Evolutionary conservation across 2,113 vertebrate species (phyloP).

Genomic region (Catharus bicknelli): DNA sequence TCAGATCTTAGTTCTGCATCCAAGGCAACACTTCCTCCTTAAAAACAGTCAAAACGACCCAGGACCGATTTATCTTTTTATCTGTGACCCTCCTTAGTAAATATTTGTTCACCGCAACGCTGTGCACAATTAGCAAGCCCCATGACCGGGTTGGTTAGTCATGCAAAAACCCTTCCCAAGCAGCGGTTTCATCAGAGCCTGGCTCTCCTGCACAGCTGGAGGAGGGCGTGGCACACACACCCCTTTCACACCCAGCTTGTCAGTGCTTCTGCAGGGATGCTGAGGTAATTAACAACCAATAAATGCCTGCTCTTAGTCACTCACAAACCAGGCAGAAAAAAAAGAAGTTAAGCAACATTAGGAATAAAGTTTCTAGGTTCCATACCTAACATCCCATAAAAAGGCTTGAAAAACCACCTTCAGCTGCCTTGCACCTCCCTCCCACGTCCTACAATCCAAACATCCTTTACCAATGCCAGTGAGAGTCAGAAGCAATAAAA

Average conservation of each 20-base stretch:
- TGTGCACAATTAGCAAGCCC: not conserved
- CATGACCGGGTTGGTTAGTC: not conserved
- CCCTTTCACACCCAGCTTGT: not conserved
- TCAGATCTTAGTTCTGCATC: not conserved
- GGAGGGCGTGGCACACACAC: rapidly evolving
- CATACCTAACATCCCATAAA: no score
- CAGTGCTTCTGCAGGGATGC: not conserved
- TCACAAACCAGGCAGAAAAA: not conserved
- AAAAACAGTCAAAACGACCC: rapidly evolving
- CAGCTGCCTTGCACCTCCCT: not conserved
- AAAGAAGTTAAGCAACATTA: not conserved
- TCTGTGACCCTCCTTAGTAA: not conserved
- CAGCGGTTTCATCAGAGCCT: not conserved
- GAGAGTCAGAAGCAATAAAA: not conserved
- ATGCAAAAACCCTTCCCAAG: not conserved
- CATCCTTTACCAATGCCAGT: no score
- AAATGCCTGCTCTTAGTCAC: rapidly evolving
- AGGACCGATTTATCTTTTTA: rapidly evolving
- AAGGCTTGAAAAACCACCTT: not conserved
- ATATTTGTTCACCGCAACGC: rapidly evolving
- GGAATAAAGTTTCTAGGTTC: not conserved
- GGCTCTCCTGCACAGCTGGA: not conserved
- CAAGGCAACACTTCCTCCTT: not conserved
- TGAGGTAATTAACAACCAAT: not conserved
- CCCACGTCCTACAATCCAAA: not conserved